Percentiles rank a stretch among this genome's conserved stretches.
Evolutionary conservation across 2,113 vertebrate species (phyloP).

Genomic region (Periophthalmodon schlosseri): DNA sequence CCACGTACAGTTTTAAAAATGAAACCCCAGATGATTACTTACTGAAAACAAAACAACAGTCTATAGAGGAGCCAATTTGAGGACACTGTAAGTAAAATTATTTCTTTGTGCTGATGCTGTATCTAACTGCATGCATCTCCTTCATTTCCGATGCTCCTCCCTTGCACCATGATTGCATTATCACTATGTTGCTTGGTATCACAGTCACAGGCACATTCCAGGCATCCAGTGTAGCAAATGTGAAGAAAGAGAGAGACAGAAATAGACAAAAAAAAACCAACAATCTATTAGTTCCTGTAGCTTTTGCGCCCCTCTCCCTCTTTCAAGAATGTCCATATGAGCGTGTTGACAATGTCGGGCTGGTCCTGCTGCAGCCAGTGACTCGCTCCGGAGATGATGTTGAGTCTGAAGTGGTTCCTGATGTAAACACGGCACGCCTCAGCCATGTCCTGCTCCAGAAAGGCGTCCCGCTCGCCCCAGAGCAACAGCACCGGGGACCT

Average conservation of each 20-base stretch:
- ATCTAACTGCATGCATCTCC: neutral
- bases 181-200: constrained; percentile 60
- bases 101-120: neutral
- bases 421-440: constrained; percentile 92
- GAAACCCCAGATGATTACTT: neutral
- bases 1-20: no score
- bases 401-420: constrained; percentile 92
- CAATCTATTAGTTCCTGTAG: constrained; percentile 74
- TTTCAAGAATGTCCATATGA: constrained; percentile 98
- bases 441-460: constrained; percentile 95
- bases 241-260: neutral
- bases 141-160: neutral
- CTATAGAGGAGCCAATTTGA: neutral
- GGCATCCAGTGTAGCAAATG: constrained; percentile 40
- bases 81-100: neutral
- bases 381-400: constrained; percentile 92
- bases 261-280: no score
- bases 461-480: constrained; percentile 93
- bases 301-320: constrained; percentile 87
- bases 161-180: constrained; percentile 63
- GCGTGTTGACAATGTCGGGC: constrained; percentile 94
- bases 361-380: constrained; percentile 99
- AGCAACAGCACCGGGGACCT: constrained; percentile 89
- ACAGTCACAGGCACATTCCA: constrained; percentile 71
- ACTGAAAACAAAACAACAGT: neutral